Percentiles rank a stretch among this genome's conserved stretches.
phyloP scores from a whole-genome alignment of 2,888 invertebrate genomes.

The Macrosiphum euphorbiae region DNA sequence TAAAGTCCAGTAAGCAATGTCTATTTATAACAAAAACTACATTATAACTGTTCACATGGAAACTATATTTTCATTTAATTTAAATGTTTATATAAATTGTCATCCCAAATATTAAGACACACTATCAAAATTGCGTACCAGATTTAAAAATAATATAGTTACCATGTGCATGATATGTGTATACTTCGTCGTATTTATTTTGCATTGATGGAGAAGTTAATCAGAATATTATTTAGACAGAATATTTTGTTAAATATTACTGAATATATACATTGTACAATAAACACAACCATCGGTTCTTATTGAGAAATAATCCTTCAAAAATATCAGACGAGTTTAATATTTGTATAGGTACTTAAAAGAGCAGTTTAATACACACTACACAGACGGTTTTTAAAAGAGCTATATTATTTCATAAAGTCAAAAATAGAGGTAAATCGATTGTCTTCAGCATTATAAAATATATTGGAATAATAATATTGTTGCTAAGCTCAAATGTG shows the following conservation, averaged over 20 bases:
- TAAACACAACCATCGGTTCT: neutral
- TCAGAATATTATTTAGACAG: neutral
- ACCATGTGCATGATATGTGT: neutral
- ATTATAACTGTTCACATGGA: neutral
- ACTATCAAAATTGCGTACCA: neutral
- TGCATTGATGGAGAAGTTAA: neutral
- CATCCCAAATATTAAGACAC: neutral
- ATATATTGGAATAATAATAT: neutral
- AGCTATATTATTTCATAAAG: neutral
- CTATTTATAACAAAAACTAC: neutral
- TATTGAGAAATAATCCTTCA: neutral
- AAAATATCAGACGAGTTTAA: neutral
- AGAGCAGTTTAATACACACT: neutral
- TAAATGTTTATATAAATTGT: neutral
- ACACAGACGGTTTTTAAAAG: neutral
- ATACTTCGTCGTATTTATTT: neutral
- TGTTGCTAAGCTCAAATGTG: neutral
- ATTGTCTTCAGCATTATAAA: neutral
- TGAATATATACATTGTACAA: neutral
- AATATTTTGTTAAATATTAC: neutral
- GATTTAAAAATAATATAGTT: neutral
- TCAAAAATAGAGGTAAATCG: neutral
- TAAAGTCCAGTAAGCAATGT: neutral
- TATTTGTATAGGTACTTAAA: slow-evolving; percentile 1
- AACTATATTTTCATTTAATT: neutral